phyloP scores from a whole-genome alignment of 2,113 vertebrate genomes.

The Heliornis fulica region DNA sequence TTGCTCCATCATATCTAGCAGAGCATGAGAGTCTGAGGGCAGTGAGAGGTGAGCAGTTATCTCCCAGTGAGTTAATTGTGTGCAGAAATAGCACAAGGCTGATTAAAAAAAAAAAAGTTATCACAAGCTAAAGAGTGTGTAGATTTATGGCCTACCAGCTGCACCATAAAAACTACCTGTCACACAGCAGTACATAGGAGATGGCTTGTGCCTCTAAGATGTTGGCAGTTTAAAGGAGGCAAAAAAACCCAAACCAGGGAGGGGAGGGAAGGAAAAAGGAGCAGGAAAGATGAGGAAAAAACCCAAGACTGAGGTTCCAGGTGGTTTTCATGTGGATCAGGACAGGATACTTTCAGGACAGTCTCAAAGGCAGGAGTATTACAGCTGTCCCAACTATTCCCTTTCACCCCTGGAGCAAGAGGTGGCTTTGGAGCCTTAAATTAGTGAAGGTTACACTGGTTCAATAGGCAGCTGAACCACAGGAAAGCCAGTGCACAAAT shows the following conservation, averaged over 20 bases:
- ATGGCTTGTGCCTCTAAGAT: not conserved
- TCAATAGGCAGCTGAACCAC: fast-evolving
- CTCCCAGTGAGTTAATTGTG: not conserved
- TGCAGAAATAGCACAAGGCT: not conserved
- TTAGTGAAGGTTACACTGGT: not conserved
- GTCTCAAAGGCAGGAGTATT: not conserved
- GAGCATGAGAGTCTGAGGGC: not conserved
- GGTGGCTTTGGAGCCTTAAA: not conserved
- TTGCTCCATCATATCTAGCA: not conserved
- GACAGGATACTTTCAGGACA: not conserved
- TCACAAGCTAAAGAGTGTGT: not conserved
- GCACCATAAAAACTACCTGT: not conserved
- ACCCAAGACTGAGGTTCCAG: not conserved
- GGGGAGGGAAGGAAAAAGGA: not conserved
- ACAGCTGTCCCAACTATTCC: not conserved
- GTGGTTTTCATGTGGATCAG: not conserved
- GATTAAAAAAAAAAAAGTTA: not conserved
- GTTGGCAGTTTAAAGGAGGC: not conserved
- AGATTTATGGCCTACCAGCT: not conserved
- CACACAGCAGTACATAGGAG: not conserved
- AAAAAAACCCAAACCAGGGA: too few species aligned
- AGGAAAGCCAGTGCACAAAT: not conserved
- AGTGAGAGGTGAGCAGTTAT: not conserved
- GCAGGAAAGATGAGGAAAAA: not conserved
- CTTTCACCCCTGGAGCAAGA: fast-evolving